Evolutionary conservation across 1,140 invertebrate species (phyloP), one percentile per base, ranked within the genome.

Genomic region (Pseudoatta argentina): DNA sequence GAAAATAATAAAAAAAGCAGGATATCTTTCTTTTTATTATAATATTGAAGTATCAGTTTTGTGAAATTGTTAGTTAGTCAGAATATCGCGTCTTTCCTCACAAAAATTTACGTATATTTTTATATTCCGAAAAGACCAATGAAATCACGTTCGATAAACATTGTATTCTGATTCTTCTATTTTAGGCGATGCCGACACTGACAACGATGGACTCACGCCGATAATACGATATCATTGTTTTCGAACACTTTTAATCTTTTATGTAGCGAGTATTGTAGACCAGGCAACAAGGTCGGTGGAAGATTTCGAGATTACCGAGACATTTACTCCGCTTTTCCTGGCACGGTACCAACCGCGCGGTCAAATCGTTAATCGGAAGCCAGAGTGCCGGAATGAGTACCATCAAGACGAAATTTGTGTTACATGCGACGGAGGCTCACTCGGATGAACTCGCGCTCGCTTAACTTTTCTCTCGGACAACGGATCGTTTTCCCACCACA

Each of bases 401-500:
- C 51, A 78, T 69, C 64, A 82, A 81, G 66, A 79, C 85, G 39
- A 79, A 78, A 79, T 86, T 64, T 78, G 83, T 86, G 79, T 69
- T 61, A 83, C 55, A 59, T 57, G 53, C 78, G 53, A 59, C n/a
- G 39, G 14, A 51, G 67, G 39, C 59, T 24, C 78, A 44, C 64
- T 81, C 64, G 30, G 64, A 81, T 71, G 14, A 81, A 44, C 69
- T 83, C 79, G 79, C 79, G 67, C 39, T 73, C 30, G 79, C 39
- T 83, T 73, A 82, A 82, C 79, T 82, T 73, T 82, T 72, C 55
- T 21, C 53, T 44, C 34, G 66, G 24, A 78, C 44, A 78, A 79
- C 27, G 48, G 14, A 67, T 44, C 21, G 24, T 73, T 83, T 73
- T 51, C 75, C 39, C 7, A 61, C 79, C 18, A 66, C 63, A 67